These are phyloP conservation scores for Chlamydotis undulata DNA, from an alignment of 2,113 vertebrate species.

Conservation along the genomic window DNA sequence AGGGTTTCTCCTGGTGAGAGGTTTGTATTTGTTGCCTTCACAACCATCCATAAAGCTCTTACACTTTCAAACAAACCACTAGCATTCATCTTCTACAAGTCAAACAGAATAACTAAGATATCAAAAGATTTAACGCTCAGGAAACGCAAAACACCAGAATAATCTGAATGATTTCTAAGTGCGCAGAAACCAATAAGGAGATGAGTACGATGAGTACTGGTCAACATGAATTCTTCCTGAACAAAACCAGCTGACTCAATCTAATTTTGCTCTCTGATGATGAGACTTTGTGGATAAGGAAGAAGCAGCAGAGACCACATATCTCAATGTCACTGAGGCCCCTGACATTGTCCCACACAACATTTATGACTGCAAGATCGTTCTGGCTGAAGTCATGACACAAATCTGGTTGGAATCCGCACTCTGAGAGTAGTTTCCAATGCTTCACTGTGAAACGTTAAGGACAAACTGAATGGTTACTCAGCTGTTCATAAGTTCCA, in stretches of 20 bases:
- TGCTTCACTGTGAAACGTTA: background rate
- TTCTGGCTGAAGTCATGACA: background rate
- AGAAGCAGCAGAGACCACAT: background rate
- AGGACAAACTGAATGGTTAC: constrained; percentile 40
- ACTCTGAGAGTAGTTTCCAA: background rate
- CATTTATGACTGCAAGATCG: background rate
- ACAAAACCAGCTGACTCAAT: background rate
- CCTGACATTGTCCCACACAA: background rate
- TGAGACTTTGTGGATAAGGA: background rate
- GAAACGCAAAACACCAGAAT: background rate
- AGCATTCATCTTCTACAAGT: background rate
- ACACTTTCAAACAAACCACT: background rate
- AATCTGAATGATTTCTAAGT: background rate
- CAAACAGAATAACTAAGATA: background rate
- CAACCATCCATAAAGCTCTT: background rate
- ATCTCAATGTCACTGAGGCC: background rate
- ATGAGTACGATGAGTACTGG: background rate
- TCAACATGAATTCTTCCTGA: background rate
- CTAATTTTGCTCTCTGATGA: background rate
- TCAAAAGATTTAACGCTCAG: background rate
- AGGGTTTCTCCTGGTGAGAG: background rate
- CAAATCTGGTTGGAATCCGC: background rate
- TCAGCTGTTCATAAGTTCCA: constrained; percentile 41
- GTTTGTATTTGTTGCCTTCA: background rate
- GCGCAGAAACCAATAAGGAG: background rate